Evolutionary conservation across 1,140 invertebrate species (phyloP).

Genomic region (Prorops nasuta): DNA sequence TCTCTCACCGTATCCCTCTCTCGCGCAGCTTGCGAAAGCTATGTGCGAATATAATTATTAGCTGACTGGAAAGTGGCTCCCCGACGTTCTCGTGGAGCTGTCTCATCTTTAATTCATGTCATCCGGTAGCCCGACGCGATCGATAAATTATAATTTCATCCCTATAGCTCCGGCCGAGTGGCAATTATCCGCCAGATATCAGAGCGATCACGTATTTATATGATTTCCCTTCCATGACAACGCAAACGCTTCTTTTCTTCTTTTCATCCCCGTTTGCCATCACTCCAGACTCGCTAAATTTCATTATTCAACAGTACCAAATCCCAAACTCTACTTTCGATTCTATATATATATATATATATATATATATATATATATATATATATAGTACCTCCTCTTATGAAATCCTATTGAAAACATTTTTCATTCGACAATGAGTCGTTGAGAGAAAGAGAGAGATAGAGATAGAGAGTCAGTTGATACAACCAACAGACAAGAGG

Average conservation of each 20-base stretch:
- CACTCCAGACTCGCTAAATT: too few relatives aligned
- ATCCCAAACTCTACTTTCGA: too few relatives aligned
- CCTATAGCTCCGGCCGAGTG: conserved; percentile 23
- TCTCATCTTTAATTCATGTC: conserved; percentile 57
- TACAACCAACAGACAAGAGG: too few relatives aligned
- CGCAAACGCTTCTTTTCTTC: conserved; percentile 9
- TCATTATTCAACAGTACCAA: too few relatives aligned
- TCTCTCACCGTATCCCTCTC: background rate
- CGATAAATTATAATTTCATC: conserved; percentile 57
- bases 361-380: too few relatives aligned
- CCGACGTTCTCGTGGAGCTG: conserved; percentile 8
- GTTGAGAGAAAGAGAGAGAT: too few relatives aligned
- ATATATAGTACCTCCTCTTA: too few relatives aligned
- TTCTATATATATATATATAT: too few relatives aligned
- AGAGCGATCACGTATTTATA: conserved; percentile 35
- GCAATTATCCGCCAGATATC: conserved; percentile 43
- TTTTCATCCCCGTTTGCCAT: too few relatives aligned
- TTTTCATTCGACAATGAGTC: too few relatives aligned
- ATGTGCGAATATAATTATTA: conserved; percentile 37
- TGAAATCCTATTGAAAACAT: too few relatives aligned
- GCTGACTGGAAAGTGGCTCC: conserved; percentile 30
- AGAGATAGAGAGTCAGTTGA: too few relatives aligned
- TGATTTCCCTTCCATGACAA: conserved; percentile 26
- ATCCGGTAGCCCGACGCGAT: conserved; percentile 48
- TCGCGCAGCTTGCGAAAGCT: conserved; percentile 21